Evolutionary conservation across 1,140 invertebrate species (phyloP).

Genomic region (Wiebesia pumilae): DNA sequence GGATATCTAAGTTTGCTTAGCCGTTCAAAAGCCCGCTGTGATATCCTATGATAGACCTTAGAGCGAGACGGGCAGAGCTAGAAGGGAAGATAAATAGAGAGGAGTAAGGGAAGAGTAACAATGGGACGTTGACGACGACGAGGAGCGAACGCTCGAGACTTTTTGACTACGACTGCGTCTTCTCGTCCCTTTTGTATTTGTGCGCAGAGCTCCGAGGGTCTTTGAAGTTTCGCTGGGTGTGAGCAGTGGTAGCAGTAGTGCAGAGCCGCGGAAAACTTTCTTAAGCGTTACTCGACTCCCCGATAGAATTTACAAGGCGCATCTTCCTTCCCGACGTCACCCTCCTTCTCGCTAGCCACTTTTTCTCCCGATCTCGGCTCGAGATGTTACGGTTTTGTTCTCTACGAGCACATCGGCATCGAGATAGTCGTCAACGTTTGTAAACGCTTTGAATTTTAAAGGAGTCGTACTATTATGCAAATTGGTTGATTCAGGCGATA

Average conservation of each 20-base stretch:
- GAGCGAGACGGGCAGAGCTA: neutral
- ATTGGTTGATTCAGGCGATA: neutral
- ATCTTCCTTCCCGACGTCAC: neutral
- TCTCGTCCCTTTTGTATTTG: constrained; percentile 43
- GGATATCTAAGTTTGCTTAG: constrained; percentile 28
- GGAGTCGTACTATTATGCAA: neutral
- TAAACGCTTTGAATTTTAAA: neutral
- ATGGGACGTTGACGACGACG: constrained; percentile 42
- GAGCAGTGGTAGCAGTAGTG: constrained; percentile 27
- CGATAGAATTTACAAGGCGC: constrained; percentile 41
- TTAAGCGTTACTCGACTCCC: neutral
- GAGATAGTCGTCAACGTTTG: neutral
- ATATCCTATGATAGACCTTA: neutral
- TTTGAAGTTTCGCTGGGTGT: constrained; percentile 44
- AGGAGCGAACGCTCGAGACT: constrained; percentile 32
- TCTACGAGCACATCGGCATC: neutral
- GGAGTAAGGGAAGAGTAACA: constrained; percentile 8
- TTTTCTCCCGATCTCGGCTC: neutral
- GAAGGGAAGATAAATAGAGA: constrained; percentile 21
- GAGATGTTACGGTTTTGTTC: constrained; percentile 3
- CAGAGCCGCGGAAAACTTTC: constrained; percentile 41
- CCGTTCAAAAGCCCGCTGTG: constrained; percentile 21
- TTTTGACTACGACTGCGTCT: constrained; percentile 37
- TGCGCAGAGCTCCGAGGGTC: constrained; percentile 14
- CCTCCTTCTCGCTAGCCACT: neutral